These are phyloP conservation scores for Enchytraeus crypticus DNA, from an alignment of 2,888 invertebrate species.

Conservation along the genomic window DNA sequence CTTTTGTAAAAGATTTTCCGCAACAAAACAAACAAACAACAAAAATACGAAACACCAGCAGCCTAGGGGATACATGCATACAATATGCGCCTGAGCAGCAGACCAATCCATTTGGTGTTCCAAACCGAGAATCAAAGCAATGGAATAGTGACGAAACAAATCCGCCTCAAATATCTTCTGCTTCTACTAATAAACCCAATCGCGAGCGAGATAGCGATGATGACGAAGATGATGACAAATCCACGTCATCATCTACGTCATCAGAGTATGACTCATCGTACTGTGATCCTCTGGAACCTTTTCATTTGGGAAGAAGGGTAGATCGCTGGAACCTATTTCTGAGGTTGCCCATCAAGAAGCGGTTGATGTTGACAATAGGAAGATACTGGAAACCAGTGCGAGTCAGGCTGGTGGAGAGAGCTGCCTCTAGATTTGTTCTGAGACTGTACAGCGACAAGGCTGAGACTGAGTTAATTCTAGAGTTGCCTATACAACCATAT, in stretches of 20 bases:
- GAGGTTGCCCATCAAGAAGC: not conserved
- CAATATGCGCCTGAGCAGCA: too few relatives aligned
- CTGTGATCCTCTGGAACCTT: constrained; percentile 5
- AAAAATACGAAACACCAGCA: too few relatives aligned
- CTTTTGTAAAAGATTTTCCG: too few relatives aligned
- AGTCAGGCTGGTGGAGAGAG: not conserved
- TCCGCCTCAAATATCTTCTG: too few relatives aligned
- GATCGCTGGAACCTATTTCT: not conserved
- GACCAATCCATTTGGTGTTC: too few relatives aligned
- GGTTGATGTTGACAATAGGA: not conserved
- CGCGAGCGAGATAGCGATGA: too few relatives aligned
- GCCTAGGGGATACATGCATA: too few relatives aligned
- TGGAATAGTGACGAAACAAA: too few relatives aligned
- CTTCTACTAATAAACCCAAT: too few relatives aligned
- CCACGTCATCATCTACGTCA: not conserved
- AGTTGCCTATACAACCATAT: not conserved
- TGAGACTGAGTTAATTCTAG: not conserved
- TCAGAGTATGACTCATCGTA: not conserved
- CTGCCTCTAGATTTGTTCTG: not conserved
- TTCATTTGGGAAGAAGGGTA: not conserved
- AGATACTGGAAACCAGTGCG: constrained; percentile 4
- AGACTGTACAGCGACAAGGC: not conserved
- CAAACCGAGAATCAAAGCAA: too few relatives aligned
- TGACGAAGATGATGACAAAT: not conserved
- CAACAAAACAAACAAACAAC: too few relatives aligned